Percentiles rank a stretch among this genome's conserved stretches.
Conservation (phyloP, 2,888 invertebrate species). For the Mamestra brassicae region DNA sequence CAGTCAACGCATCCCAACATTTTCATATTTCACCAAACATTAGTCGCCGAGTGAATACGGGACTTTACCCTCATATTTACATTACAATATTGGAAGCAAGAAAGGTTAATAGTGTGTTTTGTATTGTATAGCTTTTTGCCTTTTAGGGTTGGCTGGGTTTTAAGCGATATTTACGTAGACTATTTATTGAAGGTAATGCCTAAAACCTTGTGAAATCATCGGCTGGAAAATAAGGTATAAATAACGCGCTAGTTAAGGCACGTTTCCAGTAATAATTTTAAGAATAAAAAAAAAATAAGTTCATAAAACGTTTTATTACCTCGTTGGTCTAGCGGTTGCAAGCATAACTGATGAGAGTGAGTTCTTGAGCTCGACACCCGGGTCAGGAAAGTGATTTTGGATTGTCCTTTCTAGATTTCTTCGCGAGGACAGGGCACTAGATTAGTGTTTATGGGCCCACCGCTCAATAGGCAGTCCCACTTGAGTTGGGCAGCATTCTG, state of each 20-base stretch:
- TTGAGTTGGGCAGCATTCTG: not conserved
- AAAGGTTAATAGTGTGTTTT: conserved; percentile 53
- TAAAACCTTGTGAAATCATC: conserved; percentile 29
- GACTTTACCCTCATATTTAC: conserved; percentile 42
- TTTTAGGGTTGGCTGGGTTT: conserved; percentile 46
- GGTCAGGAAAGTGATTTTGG: too few relatives aligned
- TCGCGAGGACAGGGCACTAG: too few relatives aligned
- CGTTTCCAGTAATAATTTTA: not conserved
- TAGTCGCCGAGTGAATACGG: conserved; percentile 17
- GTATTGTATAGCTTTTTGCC: conserved; percentile 48
- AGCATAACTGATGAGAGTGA: too few relatives aligned
- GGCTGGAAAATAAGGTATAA: conserved; percentile 33
- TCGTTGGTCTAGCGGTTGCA: too few relatives aligned
- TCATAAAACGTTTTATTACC: not conserved
- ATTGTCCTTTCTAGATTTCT: too few relatives aligned
- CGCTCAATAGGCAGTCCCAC: not conserved
- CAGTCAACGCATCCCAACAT: not conserved
- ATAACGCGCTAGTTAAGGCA: not conserved
- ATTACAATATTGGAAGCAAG: conserved; percentile 53
- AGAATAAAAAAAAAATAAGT: too few relatives aligned
- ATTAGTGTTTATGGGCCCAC: not conserved
- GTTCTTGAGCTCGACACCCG: too few relatives aligned
- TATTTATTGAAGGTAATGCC: conserved; percentile 41
- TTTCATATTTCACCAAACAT: conserved; percentile 23
- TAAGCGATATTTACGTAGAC: conserved; percentile 46